phyloP scores from a whole-genome alignment of 2,113 vertebrate species.

The Carollia perspicillata region DNA sequence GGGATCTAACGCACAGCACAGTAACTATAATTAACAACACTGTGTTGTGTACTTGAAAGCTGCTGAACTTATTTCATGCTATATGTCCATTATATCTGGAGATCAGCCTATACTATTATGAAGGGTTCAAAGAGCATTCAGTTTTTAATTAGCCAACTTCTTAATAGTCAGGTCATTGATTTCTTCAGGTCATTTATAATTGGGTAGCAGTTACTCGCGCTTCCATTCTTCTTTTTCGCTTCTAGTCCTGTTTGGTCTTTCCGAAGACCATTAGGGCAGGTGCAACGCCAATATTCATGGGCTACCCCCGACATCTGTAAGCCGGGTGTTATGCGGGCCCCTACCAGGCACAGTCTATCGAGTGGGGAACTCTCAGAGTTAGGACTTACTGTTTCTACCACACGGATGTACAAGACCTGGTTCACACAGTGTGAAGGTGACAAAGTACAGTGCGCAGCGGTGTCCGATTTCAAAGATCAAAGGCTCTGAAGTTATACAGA shows the following conservation, averaged over 20 bases:
- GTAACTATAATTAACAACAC: neutral
- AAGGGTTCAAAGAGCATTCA: neutral
- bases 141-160: neutral
- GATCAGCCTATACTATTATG: neutral
- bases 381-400: neutral
- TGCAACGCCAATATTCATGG: neutral
- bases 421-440: neutral
- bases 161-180: neutral
- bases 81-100: neutral
- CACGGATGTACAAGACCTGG: neutral
- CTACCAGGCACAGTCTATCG: neutral
- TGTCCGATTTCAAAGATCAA: neutral
- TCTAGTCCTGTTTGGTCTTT: neutral
- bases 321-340: no score
- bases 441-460: neutral
- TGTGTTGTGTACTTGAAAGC: neutral
- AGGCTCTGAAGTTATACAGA: neutral
- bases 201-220: neutral
- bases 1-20: no score
- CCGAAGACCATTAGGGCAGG: neutral
- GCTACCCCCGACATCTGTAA: neutral
- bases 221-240: neutral
- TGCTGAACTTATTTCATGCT: neutral
- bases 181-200: neutral
- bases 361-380: neutral